Conservation (phyloP, 2,797 vertebrate species). For the Todus mexicanus region DNA sequence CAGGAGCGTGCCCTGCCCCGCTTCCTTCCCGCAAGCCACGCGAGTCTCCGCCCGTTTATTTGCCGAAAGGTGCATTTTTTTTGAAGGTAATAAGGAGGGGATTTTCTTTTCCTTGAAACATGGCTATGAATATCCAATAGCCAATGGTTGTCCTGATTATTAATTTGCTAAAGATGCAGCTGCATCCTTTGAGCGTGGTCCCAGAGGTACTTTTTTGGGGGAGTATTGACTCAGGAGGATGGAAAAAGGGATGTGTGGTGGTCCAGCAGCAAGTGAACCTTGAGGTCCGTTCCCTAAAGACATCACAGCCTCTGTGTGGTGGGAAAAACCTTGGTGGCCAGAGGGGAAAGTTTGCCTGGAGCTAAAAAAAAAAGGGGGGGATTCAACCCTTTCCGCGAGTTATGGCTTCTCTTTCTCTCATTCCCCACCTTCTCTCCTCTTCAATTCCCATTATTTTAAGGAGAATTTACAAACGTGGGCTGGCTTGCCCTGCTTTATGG, state of each 20-base stretch:
- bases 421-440: not conserved
- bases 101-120: not conserved
- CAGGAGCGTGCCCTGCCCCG: rapidly evolving
- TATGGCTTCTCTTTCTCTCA: rapidly evolving
- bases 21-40: rapidly evolving
- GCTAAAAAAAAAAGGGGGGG: not conserved
- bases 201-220: not conserved
- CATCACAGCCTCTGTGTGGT: not conserved
- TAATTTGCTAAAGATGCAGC: not conserved
- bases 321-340: not conserved
- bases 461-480: not conserved
- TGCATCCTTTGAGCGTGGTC: rapidly evolving
- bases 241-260: not conserved
- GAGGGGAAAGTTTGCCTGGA: not conserved
- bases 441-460: not conserved
- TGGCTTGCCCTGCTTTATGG: not conserved
- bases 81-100: not conserved
- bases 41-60: not conserved
- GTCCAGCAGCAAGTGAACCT: not conserved
- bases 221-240: not conserved
- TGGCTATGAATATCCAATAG: not conserved
- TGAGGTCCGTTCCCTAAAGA: not conserved
- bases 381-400: not conserved
- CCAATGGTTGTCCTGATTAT: not conserved
- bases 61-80: not conserved